Base-by-base conservation (phyloP, 2,888 invertebrate species). In the Cephus rjabovi region DNA sequence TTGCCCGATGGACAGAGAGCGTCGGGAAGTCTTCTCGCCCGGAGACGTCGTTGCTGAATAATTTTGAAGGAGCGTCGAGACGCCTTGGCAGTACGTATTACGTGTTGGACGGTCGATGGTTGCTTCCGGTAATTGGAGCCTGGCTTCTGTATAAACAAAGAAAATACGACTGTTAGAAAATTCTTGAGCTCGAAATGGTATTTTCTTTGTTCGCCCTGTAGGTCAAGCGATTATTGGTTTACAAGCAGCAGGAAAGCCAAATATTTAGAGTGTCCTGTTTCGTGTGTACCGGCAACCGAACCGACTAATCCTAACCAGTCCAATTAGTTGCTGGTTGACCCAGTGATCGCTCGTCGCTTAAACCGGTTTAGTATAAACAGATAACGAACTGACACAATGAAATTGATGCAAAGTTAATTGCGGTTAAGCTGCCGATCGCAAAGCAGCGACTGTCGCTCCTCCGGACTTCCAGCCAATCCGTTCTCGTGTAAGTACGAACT, bases 341-440 rank as follows among this genome's bases (percentile, higher is more conserved):
- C 75, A 37, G 69, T 74, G 74, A 56, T 76, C 73, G 71, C 76
- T 75, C 73, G 84, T 85, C 83, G 79, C 75, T 82, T 82, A 83
- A 86, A 86, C 85, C 86, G 86, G 86, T 86, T 86, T 83, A 82
- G 83, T 79, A 83, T 81, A 77, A 78, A 56, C 73, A 34, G 71
- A 71, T 71, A 71, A 71, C 79, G 73, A 79, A 80, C 82, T 85
- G 82, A 84, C 82, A 85, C 86, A 84, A 84, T 86, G 85, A 86
- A 86, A 86, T 86, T 84, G 86, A 86, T 84, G 84, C 85, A 40
- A 11, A 31, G 70, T 30, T 68, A 79, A 79, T 79, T 73, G 79
- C 40, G 73, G 35, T 70, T 12, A 40, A 74, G 34, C 74, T 56
- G 56, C 9, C 23, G 56, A 56, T 56, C 56, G 56, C 56, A 56